Base-by-base conservation (phyloP, 2,888 invertebrate genomes). In the Euzophera pinguis region DNA sequence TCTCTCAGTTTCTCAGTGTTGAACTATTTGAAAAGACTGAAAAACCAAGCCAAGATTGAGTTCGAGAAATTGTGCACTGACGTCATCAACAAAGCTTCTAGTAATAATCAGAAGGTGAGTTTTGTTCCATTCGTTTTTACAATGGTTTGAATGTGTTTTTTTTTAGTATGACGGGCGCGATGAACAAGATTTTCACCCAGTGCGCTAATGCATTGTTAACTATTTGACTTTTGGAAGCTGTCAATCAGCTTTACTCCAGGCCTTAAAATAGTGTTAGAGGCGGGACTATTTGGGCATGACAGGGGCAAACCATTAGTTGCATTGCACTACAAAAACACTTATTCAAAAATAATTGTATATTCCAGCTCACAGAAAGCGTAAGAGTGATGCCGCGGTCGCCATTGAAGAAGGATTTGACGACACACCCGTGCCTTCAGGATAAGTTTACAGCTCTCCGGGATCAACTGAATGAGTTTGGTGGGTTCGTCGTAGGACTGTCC, bases 1-100 rank as follows among this genome's bases (percentile, higher is more conserved):
- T 96, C 96, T 59, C 92, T 99, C 55, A 98, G 97, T 73, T 98
- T 96, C 79, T 96, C 96, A 56, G 97, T 99, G 42, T 93, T 97
- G 57, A 98, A 97, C 82, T 98, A 99, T 82, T 91, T 99, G 74
- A 99, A 98, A 85, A 94, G 98, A 80, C 91, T 99, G 67, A 99
- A 99, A 89, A 98, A 97, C 81, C 96, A 97, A 79, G 98, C 97
- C 14, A 97, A 97, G 84, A 92, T 94, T 51, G 97, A 97, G 78
- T 97, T 96, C 73, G 97, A 97, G 77, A 94, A 96, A 73, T 91
- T 97, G 39, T 97, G 97, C 67, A 93, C 93, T 57, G 95, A 96
- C 71, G 95, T 95, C 57, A 92, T 93, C 63, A 93, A 93, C 62
- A 93, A 94, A 77, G 82, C 92, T 65, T 81, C 91, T 71, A 80